Base-by-base conservation (phyloP, 1,140 invertebrate species). In the Portunus trituberculatus region DNA sequence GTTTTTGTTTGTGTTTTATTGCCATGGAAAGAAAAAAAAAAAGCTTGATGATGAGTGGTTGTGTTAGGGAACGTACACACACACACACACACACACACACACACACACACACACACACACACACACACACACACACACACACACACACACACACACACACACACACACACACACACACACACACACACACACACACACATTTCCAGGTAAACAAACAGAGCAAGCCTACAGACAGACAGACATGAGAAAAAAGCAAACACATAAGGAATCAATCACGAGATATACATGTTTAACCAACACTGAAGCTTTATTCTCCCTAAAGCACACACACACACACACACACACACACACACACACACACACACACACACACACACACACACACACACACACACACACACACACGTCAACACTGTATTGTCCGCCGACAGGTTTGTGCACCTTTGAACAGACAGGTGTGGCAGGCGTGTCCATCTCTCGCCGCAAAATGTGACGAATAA, bases 71-170 rank as follows among this genome's bases (percentile, higher is more conserved):
- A 59, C 52, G 10, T 59, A 59, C 52, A 59, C 52, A 20, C 52
- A 59, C 52, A 59, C 52, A 59, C 52, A 59, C 52, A 59, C 52
- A 59, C 52, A 59, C 52, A 59, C 52, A 59, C 52, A 59, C 52
- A 59, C 52, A 59, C 52, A 59, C 52, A 59, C 52, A 59, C 52
- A 59, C 52, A 76, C 52, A 76, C 67, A 76, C 67, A 76, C 67
- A 76, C 67, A 76, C 67, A 76, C 67, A 76, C 67, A 76, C 67
- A 76, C 67, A 76, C 67, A 76, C 67, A 76, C 67, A 76, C 67
- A 76, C 67, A 76, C 67, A 76, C 67, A 76, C 67, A 76, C 67
- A n/a, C n/a, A 25, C 20, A n/a, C 67, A n/a, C n/a, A n/a, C 67
- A 76, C 67, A 76, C 20, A 76, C 20, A 76, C 67, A 76, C 20